A percentile compares a stretch with the other conserved stretches of the same genome.
phyloP scores from a whole-genome alignment of 2,113 vertebrate genomes.

The Oriolus oriolus region DNA sequence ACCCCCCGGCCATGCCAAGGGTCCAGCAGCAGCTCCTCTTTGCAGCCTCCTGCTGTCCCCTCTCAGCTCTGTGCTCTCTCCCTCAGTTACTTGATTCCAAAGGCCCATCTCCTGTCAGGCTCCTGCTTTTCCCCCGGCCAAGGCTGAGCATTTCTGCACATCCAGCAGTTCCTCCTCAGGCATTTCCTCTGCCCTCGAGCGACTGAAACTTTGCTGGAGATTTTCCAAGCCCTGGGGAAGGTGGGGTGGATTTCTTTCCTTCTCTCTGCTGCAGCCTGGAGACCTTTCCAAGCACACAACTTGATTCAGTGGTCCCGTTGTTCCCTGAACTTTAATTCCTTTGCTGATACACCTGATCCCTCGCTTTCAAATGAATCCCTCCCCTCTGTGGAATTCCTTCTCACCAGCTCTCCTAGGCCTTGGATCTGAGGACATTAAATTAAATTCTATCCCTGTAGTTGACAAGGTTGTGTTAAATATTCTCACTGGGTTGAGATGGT shows the following conservation, averaged over 20 bases:
- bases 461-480: not conserved
- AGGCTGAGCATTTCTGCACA: not conserved
- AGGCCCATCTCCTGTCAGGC: not conserved
- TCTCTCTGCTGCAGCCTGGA: not conserved
- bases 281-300: not conserved
- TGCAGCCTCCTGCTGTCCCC: not conserved
- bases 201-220: not conserved
- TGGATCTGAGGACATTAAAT: not conserved
- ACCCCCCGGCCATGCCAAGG: not conserved
- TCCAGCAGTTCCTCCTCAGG: not conserved
- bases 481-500: not conserved
- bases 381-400: not conserved
- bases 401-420: not conserved
- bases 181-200: not conserved
- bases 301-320: not conserved
- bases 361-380: not conserved
- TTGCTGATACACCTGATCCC: not conserved
- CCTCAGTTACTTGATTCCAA: not conserved
- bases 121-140: fast-evolving
- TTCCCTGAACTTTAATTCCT: not conserved
- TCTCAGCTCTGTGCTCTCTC: not conserved
- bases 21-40: not conserved
- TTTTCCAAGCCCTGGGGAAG: not conserved
- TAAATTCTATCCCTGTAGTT: not conserved
- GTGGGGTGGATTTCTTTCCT: not conserved